phyloP scores from a whole-genome alignment of 2,888 invertebrate species.

The Drosophila anomelani region DNA sequence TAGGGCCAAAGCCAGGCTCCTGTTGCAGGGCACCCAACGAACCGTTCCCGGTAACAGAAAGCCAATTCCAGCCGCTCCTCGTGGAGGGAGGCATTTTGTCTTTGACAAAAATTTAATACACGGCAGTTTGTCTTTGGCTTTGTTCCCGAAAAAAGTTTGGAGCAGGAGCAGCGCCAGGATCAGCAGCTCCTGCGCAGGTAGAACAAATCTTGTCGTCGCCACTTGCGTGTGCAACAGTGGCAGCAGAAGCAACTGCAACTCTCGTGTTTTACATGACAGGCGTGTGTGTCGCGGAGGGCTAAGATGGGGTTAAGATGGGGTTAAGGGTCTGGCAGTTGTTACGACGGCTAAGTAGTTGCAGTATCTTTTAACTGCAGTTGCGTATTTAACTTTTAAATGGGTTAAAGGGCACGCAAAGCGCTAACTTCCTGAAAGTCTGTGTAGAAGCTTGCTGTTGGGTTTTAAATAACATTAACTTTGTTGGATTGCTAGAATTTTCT shows the following conservation, averaged over 20 bases:
- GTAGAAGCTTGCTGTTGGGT: neutral
- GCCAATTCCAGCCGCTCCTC: conserved; percentile 60
- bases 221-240: conserved; percentile 55
- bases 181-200: conserved; percentile 17
- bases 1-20: conserved; percentile 34
- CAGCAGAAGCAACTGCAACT: conserved; percentile 54
- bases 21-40: conserved; percentile 60
- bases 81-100: conserved; percentile 72
- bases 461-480: too few relatives aligned
- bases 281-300: conserved; percentile 56
- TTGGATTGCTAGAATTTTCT: neutral
- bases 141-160: conserved; percentile 41
- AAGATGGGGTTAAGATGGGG: conserved; percentile 37
- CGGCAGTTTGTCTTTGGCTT: conserved; percentile 77
- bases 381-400: conserved; percentile 9
- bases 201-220: conserved; percentile 75
- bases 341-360: conserved; percentile 31
- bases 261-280: conserved; percentile 74
- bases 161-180: conserved; percentile 11
- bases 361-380: conserved; percentile 25
- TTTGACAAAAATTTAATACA: conserved; percentile 79
- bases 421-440: neutral
- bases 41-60: conserved; percentile 58
- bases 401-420: neutral
- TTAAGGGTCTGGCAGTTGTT: conserved; percentile 41